Evolutionary conservation across 2,888 invertebrate genomes (phyloP), one percentile per base, ranked within the genome.

Genomic region (Scaptomyza caliginosa): DNA sequence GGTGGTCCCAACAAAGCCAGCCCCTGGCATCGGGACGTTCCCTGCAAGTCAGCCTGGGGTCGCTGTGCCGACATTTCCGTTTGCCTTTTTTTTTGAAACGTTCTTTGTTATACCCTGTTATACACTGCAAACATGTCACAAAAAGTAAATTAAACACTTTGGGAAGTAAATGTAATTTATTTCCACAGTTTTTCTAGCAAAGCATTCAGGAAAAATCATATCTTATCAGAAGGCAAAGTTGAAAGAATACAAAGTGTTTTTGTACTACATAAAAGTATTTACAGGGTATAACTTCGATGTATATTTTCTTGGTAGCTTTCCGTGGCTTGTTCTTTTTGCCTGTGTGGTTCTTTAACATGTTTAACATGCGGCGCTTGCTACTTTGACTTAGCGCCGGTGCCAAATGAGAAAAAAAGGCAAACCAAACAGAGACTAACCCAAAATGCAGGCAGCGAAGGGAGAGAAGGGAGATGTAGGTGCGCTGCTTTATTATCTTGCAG

Each of bases 281-380:
- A n/a, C 17, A 40, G 19, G 50, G 50, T 26, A 40, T 10, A 17
- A 17, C 4, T 8, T 7, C 58, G 0, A 1, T 10, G n/a, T 7
- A 21, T 13, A 6, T 4, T 1, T 2, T 3, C 1, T 6, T 2
- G 16, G 23, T 26, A 16, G n/a, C n/a, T n/a, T n/a, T n/a, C 24
- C 6, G 10, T 36, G 48, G 39, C 54, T 49, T 74, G 57, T 58
- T 63, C 58, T 43, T 42, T 58, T 54, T 50, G 66, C 46, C 26
- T 32, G 13, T 42, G 57, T 85, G 16, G 58, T 68, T 70, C 62
- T 64, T 70, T 59, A 82, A 82, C 79, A 83, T 83, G 86, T 86
- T 86, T 85, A 83, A 85, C 84, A 81, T 83, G 84, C 80, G 77
- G 71, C 57, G 74, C 74, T 85, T 71, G 80, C 80, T 77, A 71